A percentile compares a stretch with the other conserved stretches of the same genome.
Conservation (phyloP, 2,797 vertebrate genomes). For the Rhynchotus rufescens region DNA sequence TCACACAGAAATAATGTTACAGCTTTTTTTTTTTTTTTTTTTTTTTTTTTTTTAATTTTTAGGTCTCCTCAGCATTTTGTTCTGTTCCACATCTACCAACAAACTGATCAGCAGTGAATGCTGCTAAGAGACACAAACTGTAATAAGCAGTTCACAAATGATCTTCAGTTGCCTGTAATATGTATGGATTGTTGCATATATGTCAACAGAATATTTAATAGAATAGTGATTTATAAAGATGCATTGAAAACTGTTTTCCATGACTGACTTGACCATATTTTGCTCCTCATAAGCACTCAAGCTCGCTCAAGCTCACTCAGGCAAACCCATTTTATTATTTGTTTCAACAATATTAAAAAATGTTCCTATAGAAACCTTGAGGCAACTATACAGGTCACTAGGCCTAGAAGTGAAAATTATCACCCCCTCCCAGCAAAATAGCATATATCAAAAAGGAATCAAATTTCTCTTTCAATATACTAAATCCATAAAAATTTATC, state of each 20-base stretch:
- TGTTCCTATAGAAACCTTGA: neutral
- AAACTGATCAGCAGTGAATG: neutral
- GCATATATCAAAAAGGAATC: conserved; percentile 60
- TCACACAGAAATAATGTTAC: neutral
- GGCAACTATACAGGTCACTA: conserved; percentile 45
- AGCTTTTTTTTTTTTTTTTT: neutral
- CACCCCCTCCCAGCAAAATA: conserved; percentile 52
- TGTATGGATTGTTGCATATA: neutral
- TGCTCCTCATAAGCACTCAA: neutral
- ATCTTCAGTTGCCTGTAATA: neutral
- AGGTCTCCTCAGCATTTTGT: neutral
- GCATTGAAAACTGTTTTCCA: neutral
- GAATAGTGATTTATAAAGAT: neutral
- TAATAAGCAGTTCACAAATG: neutral
- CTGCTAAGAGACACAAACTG: neutral
- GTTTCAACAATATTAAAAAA: conserved; percentile 30
- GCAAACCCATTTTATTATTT: conserved; percentile 39
- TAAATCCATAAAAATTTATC: conserved; percentile 51
- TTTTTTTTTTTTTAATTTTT: neutral
- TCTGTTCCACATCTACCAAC: neutral
- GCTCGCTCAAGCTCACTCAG: neutral
- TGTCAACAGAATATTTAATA: neutral
- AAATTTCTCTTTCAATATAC: conserved; percentile 44
- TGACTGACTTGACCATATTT: neutral
- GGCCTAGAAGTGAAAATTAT: conserved; percentile 40